These are phyloP conservation scores for Cromileptes altivelis DNA, from an alignment of 2,113 vertebrate species.

Conservation along the genomic window DNA sequence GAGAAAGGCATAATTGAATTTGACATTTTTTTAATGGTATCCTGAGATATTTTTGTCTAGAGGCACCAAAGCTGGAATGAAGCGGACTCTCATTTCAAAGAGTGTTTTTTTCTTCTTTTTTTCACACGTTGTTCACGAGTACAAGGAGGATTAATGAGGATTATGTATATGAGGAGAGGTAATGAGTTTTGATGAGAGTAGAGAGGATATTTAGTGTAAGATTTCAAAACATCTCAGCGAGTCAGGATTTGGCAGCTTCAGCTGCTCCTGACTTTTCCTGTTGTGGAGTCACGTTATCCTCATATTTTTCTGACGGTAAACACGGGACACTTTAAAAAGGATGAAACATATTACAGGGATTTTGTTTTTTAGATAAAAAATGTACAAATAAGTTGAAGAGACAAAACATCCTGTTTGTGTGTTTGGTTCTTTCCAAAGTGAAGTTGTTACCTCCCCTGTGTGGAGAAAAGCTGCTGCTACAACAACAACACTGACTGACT, in stretches of 20 bases:
- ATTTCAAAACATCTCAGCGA: slow-evolving; percentile 71
- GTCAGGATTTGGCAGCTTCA: slow-evolving; percentile 45
- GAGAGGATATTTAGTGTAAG: slow-evolving; percentile 79
- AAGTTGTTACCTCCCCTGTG: slow-evolving; percentile 11
- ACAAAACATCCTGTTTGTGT: too few relatives aligned
- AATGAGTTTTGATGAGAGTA: slow-evolving; percentile 76
- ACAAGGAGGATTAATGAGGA: slow-evolving; percentile 76
- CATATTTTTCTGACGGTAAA: neutral
- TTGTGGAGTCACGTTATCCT: slow-evolving; percentile 11
- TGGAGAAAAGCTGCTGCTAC: slow-evolving; percentile 35
- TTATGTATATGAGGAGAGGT: slow-evolving; percentile 77
- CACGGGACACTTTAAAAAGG: neutral
- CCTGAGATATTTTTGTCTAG: slow-evolving; percentile 75
- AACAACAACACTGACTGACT: neutral
- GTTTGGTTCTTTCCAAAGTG: neutral
- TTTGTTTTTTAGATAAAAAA: slow-evolving; percentile 1
- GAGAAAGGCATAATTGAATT: slow-evolving; percentile 77
- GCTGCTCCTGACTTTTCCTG: slow-evolving; percentile 43
- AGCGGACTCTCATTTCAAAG: slow-evolving; percentile 73
- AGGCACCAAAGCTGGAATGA: slow-evolving; percentile 60
- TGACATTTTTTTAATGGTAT: slow-evolving; percentile 79
- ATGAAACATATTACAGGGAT: neutral
- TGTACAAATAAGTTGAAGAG: neutral
- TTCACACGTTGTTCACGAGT: slow-evolving; percentile 69
- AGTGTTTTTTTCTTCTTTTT: slow-evolving; percentile 50